Evolutionary conservation across 2,888 invertebrate genomes (phyloP).

Genomic region (Tipula confusa): DNA sequence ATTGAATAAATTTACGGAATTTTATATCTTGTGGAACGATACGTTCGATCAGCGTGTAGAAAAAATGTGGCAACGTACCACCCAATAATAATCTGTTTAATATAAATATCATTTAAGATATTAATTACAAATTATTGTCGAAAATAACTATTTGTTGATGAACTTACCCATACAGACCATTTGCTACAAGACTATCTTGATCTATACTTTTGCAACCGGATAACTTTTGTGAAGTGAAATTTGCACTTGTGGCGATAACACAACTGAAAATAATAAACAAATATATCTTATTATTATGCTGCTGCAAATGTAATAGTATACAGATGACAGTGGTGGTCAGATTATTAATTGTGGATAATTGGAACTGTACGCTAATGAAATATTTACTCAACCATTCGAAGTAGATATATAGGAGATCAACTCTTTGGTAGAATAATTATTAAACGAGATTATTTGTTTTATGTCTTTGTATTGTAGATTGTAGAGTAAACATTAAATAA

Average conservation of each 20-base stretch:
- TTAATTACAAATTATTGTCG: no score
- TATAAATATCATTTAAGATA: no score
- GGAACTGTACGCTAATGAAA: no score
- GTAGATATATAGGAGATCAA: no score
- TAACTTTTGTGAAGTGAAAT: slow-evolving; percentile 67
- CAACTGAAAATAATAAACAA: slow-evolving; percentile 57
- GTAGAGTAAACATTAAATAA: no score
- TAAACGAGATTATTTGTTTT: no score
- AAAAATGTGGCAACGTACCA: slow-evolving; percentile 73
- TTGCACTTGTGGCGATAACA: slow-evolving; percentile 66
- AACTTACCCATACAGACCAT: slow-evolving; percentile 69
- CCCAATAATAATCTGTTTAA: slow-evolving; percentile 73
- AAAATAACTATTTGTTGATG: not conserved
- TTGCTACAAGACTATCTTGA: slow-evolving; percentile 65
- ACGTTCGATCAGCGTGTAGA: slow-evolving; percentile 62
- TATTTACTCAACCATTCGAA: no score
- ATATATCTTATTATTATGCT: not conserved
- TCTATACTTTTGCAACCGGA: slow-evolving; percentile 60
- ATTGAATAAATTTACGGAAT: slow-evolving; percentile 55
- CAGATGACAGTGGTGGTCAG: no score
- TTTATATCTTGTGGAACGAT: slow-evolving; percentile 57
- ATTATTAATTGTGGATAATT: no score
- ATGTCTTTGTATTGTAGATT: no score
- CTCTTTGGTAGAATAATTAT: no score
- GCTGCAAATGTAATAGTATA: no score